Percentiles rank a stretch among this genome's conserved stretches.
phyloP scores from a whole-genome alignment of 2,797 vertebrate genomes.

The Avahi laniger region DNA sequence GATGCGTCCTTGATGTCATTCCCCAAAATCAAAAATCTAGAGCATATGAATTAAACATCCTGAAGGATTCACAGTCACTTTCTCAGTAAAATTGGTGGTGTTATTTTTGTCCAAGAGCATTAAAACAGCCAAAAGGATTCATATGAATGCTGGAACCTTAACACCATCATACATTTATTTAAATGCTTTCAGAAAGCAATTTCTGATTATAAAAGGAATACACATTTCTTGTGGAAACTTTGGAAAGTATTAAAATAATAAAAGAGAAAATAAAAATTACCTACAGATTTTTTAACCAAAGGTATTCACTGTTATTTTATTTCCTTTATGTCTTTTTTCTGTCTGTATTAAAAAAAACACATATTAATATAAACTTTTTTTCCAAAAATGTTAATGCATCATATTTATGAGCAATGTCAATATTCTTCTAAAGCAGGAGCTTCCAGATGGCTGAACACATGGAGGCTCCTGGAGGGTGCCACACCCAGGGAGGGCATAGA shows the following conservation, averaged over 20 bases:
- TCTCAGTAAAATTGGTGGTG: background rate
- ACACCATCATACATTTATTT: background rate
- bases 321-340: background rate
- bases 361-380: background rate
- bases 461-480: too few relatives aligned
- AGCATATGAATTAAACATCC: background rate
- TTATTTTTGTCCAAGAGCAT: background rate
- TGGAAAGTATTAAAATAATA: background rate
- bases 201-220: slow-evolving; percentile 27
- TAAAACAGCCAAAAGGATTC: background rate
- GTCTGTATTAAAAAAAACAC: background rate
- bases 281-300: background rate
- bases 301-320: background rate
- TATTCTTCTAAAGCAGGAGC: background rate
- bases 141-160: background rate
- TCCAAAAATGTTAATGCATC: background rate
- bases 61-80: background rate
- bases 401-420: background rate
- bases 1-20: background rate
- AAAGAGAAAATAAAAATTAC: slow-evolving; percentile 13
- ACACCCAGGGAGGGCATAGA: too few relatives aligned
- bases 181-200: background rate
- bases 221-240: background rate
- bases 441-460: too few relatives aligned
- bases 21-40: background rate